A percentile compares a stretch with the other conserved stretches of the same genome.
phyloP scores from a whole-genome alignment of 2,113 vertebrate genomes.

The Spea bombifrons region DNA sequence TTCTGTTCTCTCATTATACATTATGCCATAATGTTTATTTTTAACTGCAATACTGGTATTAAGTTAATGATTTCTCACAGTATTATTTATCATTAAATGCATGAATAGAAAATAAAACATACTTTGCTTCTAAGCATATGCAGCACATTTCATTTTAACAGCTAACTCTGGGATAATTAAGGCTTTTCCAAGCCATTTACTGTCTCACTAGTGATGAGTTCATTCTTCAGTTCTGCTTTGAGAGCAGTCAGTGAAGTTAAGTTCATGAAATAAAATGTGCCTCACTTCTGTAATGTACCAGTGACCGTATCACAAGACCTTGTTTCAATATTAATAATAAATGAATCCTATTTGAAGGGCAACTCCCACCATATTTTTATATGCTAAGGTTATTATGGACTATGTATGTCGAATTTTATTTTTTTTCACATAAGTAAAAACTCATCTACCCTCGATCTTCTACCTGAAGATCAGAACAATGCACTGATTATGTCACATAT shows the following conservation, averaged over 20 bases:
- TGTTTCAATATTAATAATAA: no score
- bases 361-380: no score
- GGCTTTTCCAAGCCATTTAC: constrained; percentile 22
- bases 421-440: no score
- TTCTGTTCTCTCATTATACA: background rate
- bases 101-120: background rate
- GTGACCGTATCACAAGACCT: no score
- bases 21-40: background rate
- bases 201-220: constrained; percentile 13
- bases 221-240: background rate
- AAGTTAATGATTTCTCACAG: background rate
- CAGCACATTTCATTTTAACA: constrained; percentile 20
- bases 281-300: constrained; percentile 6
- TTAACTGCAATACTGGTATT: background rate
- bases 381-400: no score
- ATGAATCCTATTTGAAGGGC: no score
- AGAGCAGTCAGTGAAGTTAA: constrained; percentile 12
- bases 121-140: background rate
- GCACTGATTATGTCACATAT: no score
- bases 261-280: background rate
- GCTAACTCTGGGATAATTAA: constrained; percentile 27
- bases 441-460: no score
- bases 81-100: constrained; percentile 24
- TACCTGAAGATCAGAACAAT: no score
- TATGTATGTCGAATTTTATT: no score